Evolutionary conservation across 2,113 vertebrate species (phyloP).

Genomic region (Castor canadensis): DNA sequence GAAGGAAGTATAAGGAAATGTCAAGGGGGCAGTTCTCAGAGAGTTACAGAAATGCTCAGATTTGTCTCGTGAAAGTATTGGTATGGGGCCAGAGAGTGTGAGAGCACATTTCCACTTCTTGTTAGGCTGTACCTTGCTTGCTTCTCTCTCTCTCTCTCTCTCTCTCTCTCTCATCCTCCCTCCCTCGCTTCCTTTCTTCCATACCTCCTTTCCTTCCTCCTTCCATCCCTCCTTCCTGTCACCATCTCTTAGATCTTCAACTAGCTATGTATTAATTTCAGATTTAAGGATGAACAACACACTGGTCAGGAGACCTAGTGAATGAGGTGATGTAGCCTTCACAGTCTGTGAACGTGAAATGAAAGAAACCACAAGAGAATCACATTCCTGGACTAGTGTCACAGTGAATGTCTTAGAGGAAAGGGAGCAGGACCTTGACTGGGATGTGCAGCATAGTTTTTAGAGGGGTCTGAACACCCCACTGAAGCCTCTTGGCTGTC

Average conservation of each 20-base stretch:
- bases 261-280: conserved; percentile 39
- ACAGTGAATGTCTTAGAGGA: background rate
- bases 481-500: background rate
- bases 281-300: background rate
- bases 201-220: background rate
- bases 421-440: background rate
- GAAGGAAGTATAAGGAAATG: background rate
- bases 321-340: background rate
- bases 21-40: background rate
- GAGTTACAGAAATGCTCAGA: background rate
- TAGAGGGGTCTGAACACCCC: background rate
- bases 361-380: background rate
- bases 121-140: background rate
- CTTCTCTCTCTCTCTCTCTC: conserved; percentile 64
- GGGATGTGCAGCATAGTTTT: background rate
- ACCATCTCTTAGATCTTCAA: background rate
- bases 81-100: background rate
- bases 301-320: background rate
- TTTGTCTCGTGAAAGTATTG: conserved; percentile 18
- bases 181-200: conserved; percentile 30
- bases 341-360: conserved; percentile 15
- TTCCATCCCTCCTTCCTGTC: conserved; percentile 19
- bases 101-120: background rate
- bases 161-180: conserved; percentile 27
- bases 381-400: background rate